Evolutionary conservation across 1,140 invertebrate species (phyloP), one percentile per base, ranked within the genome.

Genomic region (Aradophagus sp.): DNA sequence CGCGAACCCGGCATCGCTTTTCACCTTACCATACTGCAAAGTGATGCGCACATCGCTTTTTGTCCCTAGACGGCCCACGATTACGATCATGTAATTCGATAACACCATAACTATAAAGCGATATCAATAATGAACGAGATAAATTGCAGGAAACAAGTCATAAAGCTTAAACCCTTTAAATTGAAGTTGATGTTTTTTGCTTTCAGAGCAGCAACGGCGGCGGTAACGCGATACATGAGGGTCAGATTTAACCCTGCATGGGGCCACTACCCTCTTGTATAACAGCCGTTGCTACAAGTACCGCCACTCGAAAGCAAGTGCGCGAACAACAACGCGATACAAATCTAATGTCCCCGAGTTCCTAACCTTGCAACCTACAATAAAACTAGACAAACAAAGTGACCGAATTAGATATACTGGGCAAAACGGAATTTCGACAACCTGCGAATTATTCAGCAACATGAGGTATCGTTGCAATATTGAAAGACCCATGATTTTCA

Each of bases 161-260:
- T 65, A 71, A 65, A 38, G 47, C 47, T 58, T 65, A 52, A 71
- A 71, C 68, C 53, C 59, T 71, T 71, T 65, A 71, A 65, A 53
- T 59, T 71, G 41, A 32, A 71, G 61, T 66, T 50, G 56, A 67
- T 67, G 44, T 50, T 67, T 62, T 67, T 73, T 61, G 17, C 27
- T 55, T 55, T 62, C 52, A 47, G 34, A 31, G 42, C 44, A 14
- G n/a, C n/a, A n/a, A n/a, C n/a, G n/a, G 8, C 15, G 17, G 39
- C 10, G 27, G 69, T 67, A 73, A 73, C 17, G 32, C 34, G 69
- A 73, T 61, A 73, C 62, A 45, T 41, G 50, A 62, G 68, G 69
- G 69, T 73, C 69, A 73, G 69, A 73, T 73, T 73, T 58, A 67
- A 67, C 44, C 53, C 69, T 50, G 38, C 41, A 53, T n/a, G 56